Percentiles rank a stretch among this genome's conserved stretches.
Evolutionary conservation across 2,888 invertebrate genomes (phyloP).

Genomic region (Danaus chrysippus): DNA sequence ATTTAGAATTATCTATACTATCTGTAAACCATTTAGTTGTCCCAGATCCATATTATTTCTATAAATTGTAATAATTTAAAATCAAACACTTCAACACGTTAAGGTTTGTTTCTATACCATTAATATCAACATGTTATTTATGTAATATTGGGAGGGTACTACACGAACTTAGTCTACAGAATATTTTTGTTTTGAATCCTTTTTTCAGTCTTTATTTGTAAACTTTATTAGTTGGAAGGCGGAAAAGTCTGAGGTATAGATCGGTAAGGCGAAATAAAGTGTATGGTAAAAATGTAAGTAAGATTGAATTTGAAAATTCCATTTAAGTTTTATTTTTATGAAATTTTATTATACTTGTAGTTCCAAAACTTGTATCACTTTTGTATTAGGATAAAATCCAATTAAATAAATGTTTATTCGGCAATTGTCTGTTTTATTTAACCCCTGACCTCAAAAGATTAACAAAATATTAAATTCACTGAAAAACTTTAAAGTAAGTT

Average conservation of each 20-base stretch:
- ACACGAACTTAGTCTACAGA: too few relatives aligned
- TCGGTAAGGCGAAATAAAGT: background rate
- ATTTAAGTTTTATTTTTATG: background rate
- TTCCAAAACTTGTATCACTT: constrained; percentile 15
- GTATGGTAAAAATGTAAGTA: too few relatives aligned
- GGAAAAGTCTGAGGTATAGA: background rate
- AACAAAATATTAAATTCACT: background rate
- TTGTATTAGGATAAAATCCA: constrained; percentile 28
- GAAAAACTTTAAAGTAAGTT: too few relatives aligned
- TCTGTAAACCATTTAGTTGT: too few relatives aligned
- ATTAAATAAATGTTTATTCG: constrained; percentile 20
- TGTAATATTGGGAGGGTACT: too few relatives aligned
- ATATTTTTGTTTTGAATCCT: background rate
- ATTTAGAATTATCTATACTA: too few relatives aligned
- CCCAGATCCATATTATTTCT: too few relatives aligned
- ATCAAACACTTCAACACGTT: too few relatives aligned
- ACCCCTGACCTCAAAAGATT: background rate
- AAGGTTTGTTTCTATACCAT: too few relatives aligned
- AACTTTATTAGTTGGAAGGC: background rate
- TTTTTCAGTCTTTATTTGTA: background rate
- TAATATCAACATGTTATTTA: too few relatives aligned
- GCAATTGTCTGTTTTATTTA: constrained; percentile 6
- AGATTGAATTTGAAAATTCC: too few relatives aligned
- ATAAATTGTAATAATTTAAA: too few relatives aligned
- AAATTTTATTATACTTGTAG: constrained; percentile 11